Percentiles rank a stretch among this genome's conserved stretches.
Conservation (phyloP, 2,888 invertebrate genomes). For the Cerceris rybyensis region DNA sequence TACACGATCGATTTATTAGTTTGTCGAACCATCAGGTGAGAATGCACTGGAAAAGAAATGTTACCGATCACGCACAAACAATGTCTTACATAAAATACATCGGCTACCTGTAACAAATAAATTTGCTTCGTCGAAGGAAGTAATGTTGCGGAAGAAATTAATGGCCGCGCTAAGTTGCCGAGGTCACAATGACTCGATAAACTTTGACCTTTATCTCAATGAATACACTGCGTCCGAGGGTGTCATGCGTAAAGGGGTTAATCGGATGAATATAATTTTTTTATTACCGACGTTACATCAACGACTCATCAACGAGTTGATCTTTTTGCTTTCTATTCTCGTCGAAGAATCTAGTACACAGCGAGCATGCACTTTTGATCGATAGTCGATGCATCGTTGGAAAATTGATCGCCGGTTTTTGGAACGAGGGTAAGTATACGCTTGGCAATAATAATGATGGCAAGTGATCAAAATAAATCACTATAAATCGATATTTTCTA, state of each 20-base stretch:
- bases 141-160: slow-evolving; percentile 58
- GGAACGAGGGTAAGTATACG: no score
- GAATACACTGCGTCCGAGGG: slow-evolving; percentile 39
- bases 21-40: no score
- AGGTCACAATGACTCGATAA: slow-evolving; percentile 50
- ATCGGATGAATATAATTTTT: slow-evolving; percentile 48
- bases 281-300: slow-evolving; percentile 36
- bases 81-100: slow-evolving; percentile 20
- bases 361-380: no score
- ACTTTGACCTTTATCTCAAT: slow-evolving; percentile 52
- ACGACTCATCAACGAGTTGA: background rate
- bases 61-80: slow-evolving; percentile 34
- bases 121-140: slow-evolving; percentile 41
- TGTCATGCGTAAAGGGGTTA: slow-evolving; percentile 41
- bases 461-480: no score
- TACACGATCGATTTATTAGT: no score
- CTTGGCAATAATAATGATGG: no score
- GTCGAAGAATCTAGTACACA: no score
- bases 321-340: no score
- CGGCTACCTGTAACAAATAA: slow-evolving; percentile 31
- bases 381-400: no score
- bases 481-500: no score
- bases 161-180: slow-evolving; percentile 49
- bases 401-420: no score
- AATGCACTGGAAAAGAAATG: slow-evolving; percentile 14